Evolutionary conservation across 2,888 invertebrate genomes (phyloP).

Genomic region (Ennomos fuscantarius): DNA sequence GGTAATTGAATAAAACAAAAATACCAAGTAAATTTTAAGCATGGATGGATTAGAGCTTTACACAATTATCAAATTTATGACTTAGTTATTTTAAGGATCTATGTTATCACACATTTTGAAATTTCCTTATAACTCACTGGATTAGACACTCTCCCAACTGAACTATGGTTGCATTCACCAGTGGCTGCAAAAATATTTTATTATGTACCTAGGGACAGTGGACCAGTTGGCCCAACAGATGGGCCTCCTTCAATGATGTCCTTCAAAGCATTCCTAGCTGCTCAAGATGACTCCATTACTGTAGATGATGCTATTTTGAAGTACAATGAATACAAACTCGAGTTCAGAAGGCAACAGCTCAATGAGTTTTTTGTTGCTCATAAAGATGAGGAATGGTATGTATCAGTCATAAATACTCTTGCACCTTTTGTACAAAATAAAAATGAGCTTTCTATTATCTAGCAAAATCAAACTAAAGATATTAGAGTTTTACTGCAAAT

Average conservation of each 20-base stretch:
- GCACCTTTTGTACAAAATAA: slow-evolving; percentile 19
- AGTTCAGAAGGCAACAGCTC: slow-evolving; percentile 97
- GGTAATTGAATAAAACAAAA: no score
- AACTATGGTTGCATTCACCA: no score
- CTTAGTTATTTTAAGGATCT: no score
- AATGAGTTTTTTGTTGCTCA: slow-evolving; percentile 99
- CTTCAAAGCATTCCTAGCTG: slow-evolving; percentile 97
- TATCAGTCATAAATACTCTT: slow-evolving; percentile 36
- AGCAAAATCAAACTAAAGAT: neutral
- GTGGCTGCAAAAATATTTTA: neutral
- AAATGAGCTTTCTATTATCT: slow-evolving; percentile 21
- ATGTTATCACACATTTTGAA: no score
- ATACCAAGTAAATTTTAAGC: no score
- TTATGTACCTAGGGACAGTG: slow-evolving; percentile 75
- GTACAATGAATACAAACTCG: slow-evolving; percentile 99
- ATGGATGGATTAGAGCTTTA: no score
- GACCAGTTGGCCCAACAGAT: slow-evolving; percentile 63
- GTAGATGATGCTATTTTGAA: slow-evolving; percentile 98
- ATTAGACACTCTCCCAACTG: no score
- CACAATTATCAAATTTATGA: no score
- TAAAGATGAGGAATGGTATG: slow-evolving; percentile 99
- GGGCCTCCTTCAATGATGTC: slow-evolving; percentile 98
- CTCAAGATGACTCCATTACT: slow-evolving; percentile 98
- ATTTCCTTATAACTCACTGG: no score
- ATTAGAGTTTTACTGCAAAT: slow-evolving; percentile 4